phyloP scores from a whole-genome alignment of 1,140 invertebrate genomes.

The Panulirus ornatus region DNA sequence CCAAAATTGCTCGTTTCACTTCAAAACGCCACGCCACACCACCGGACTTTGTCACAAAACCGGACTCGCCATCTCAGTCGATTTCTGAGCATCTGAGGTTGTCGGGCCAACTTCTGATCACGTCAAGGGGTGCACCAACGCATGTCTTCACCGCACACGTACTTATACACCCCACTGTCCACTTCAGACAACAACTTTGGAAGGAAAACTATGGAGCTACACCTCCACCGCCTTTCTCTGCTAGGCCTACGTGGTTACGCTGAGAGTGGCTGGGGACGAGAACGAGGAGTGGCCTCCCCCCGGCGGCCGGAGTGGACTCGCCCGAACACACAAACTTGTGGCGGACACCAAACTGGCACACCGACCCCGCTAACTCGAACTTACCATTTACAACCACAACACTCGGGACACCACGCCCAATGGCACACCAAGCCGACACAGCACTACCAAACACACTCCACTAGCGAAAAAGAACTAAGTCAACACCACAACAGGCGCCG shows the following conservation, averaged over 20 bases:
- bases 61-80: slow-evolving; percentile 53
- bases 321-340: slow-evolving; percentile 69
- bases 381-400: neutral
- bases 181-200: slow-evolving; percentile 27
- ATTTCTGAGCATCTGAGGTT: slow-evolving; percentile 40
- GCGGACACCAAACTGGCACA: slow-evolving; percentile 71
- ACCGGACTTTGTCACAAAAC: slow-evolving; percentile 66
- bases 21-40: slow-evolving; percentile 61
- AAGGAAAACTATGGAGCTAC: slow-evolving; percentile 48
- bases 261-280: slow-evolving; percentile 67
- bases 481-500: too few relatives aligned
- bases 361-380: slow-evolving; percentile 61
- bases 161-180: neutral
- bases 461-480: too few relatives aligned
- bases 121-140: slow-evolving; percentile 24
- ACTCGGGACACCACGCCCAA: neutral
- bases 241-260: slow-evolving; percentile 70
- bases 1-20: slow-evolving; percentile 50
- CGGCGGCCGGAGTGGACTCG: slow-evolving; percentile 49
- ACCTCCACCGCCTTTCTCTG: slow-evolving; percentile 44
- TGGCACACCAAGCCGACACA: neutral
- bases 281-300: slow-evolving; percentile 2
- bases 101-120: neutral
- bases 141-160: neutral
- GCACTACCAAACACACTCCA: neutral